Base-by-base conservation (phyloP, 1,140 invertebrate species). In the Leptopilina boulardi region DNA sequence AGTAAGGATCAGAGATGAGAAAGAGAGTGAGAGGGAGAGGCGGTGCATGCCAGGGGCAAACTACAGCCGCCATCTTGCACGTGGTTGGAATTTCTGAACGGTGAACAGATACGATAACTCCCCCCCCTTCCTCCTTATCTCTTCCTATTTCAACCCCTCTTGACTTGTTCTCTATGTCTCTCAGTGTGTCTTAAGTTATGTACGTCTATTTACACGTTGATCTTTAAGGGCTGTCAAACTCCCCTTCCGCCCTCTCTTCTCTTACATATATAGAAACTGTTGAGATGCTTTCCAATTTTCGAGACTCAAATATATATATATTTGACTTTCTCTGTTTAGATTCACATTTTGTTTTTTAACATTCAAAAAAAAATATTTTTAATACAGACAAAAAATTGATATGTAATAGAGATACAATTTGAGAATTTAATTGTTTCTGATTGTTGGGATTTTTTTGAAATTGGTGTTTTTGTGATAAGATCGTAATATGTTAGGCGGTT, bases 31-130 rank as follows among this genome's bases (percentile, higher is more conserved):
- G 77, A 74, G 76, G 78, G 77, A 82, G 87, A n/a, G 86, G 86
- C 86, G 88, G 84, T 85, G 84, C 86, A 86, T 83, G 84, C 85
- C 83, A 84, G 84, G 86, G 84, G 84, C 87, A 89, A 90, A 89
- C 89, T 88, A 87, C 86, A 84, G 89, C 88, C 87, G 89, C 89
- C 89, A 90, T 90, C 89, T 90, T 90, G 88, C 88, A 89, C 89
- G 89, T 90, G 89, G 84, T 86, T 82, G 77, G 89, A 89, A 90
- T 90, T 84, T 83, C 84, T 85, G 82, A 88, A 80, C 76, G 72
- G 76, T 87, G 83, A 82, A 79, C 77, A 78, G 81, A 82, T 79
- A 79, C 79, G 77, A 76, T 76, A 38, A 9, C 26, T 30, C 5
- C 9, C 5, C 78, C 76, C 75, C 77, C 30, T 44, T 72, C 74